Evolutionary conservation across 1,140 invertebrate species (phyloP), one percentile per base, ranked within the genome.

Genomic region (Drosophila elegans): DNA sequence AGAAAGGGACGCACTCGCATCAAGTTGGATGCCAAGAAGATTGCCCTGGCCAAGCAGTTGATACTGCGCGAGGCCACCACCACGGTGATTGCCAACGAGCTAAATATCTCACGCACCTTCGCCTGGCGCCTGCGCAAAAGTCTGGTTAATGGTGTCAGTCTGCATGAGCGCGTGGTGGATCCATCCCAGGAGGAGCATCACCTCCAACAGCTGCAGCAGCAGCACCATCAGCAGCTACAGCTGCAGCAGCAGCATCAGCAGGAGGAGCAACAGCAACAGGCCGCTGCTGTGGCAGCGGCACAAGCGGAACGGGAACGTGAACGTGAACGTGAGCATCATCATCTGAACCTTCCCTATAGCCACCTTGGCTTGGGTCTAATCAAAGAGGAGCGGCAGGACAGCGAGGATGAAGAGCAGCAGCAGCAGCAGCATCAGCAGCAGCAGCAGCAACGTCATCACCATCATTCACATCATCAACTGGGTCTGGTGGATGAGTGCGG

Each of bases 1-100:
- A 85, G 91, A 10, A 92, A 92, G 62, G 91, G 91, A 34, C 89
- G 91, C 52, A 91, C 91, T 69, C 91, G 91, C 52, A 92, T 92
- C 32, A 92, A 92, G 68, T 61, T 92, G 72, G 91, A 92, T 51
- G 86, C 91, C 51, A 90, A 90, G 60, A 92, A 92, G 61, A 92
- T 92, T 4, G 89, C 88, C 0, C 48, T 92, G 61, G 91, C 91
- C 52, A 92, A 92, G 71, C 91, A 91, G 52, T 63, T 92, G 34
- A 92, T 92, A 5, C 27, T 91, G 51, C 82, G 91, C 3, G 91
- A 92, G 64, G 91, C 91, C 12, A 92, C 91, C 41, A 92, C 91
- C 3, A 92, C 91, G 27, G 84, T 91, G 27, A 92, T 92, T 42
- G 91, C 91, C 42, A 92, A 92, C 25, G 91, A 92, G 53, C 54